Evolutionary conservation across 2,888 invertebrate genomes (phyloP).

Genomic region (Deroplatys truncata): DNA sequence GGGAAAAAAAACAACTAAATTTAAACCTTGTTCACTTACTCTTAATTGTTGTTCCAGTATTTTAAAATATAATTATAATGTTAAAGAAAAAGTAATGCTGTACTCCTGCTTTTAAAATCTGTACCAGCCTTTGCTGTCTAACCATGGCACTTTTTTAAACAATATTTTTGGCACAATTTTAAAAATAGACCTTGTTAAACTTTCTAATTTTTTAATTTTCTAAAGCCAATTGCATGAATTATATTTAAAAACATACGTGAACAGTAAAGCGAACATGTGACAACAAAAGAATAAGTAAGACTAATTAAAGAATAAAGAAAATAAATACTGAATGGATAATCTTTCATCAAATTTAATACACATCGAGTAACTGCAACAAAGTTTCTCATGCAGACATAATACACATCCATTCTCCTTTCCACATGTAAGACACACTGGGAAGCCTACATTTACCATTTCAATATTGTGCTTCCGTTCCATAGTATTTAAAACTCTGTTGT

Average conservation of each 20-base stretch:
- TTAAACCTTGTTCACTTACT: background rate
- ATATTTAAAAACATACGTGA: background rate
- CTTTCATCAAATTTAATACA: background rate
- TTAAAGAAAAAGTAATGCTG: background rate
- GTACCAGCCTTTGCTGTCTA: background rate
- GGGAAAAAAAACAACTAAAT: background rate
- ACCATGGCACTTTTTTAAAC: background rate
- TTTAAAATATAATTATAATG: background rate
- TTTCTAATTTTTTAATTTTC: background rate
- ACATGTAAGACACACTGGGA: conserved; percentile 6
- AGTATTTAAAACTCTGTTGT: background rate
- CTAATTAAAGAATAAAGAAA: background rate
- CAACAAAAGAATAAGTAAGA: background rate
- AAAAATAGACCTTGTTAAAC: background rate
- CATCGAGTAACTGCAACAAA: background rate
- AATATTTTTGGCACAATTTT: background rate
- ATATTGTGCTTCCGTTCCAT: conserved; percentile 11
- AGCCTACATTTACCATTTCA: background rate
- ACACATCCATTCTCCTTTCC: background rate
- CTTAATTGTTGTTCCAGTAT: background rate
- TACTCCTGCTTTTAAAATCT: background rate
- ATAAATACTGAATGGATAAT: background rate
- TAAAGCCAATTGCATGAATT: background rate
- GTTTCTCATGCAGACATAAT: background rate
- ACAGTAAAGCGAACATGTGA: background rate